A percentile compares a stretch with the other conserved stretches of the same genome.
Conservation (phyloP, 2,797 vertebrate genomes). For the Micromesistius poutassou region DNA sequence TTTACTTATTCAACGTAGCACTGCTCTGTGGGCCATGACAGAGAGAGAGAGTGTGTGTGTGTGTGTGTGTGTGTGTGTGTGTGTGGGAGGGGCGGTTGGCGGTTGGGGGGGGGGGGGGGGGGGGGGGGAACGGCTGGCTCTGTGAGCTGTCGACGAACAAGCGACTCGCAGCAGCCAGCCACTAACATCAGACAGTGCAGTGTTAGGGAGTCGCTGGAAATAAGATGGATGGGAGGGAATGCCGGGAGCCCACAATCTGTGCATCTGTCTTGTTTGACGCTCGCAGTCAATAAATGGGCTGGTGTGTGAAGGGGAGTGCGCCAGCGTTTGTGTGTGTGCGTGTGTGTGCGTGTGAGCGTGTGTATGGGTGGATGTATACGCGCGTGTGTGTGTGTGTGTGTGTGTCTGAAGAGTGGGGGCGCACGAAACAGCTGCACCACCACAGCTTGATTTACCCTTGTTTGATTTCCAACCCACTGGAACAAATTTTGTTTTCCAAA, state of each 20-base stretch:
- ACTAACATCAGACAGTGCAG: constrained; percentile 64
- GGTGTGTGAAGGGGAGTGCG: constrained; percentile 14
- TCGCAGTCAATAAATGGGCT: constrained; percentile 64
- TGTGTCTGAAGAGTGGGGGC: constrained; percentile 14
- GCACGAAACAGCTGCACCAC: constrained; percentile 72
- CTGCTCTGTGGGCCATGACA: too few species aligned
- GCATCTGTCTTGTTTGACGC: constrained; percentile 68
- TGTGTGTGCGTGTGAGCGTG: too few species aligned
- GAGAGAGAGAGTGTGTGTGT: too few species aligned
- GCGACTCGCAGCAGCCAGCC: constrained; percentile 37
- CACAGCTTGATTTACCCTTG: constrained; percentile 71
- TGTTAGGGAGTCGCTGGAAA: constrained; percentile 71
- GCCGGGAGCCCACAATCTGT: constrained; percentile 64
- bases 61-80: too few species aligned
- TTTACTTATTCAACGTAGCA: too few species aligned
- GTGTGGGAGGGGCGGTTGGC: too few species aligned
- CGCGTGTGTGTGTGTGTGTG: too few species aligned
- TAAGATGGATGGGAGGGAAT: constrained; percentile 62
- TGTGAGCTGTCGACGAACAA: too few species aligned
- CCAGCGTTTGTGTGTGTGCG: too few species aligned
- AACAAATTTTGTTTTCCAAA: constrained; percentile 71
- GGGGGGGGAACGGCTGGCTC: constrained; percentile 45
- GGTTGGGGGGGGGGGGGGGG: constrained; percentile 50
- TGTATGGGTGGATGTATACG: too few species aligned
- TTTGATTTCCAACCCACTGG: constrained; percentile 71